These are phyloP conservation scores for Corythoichthys haematopterus DNA, from an alignment of 2,113 vertebrate species.

Conservation along the genomic window DNA sequence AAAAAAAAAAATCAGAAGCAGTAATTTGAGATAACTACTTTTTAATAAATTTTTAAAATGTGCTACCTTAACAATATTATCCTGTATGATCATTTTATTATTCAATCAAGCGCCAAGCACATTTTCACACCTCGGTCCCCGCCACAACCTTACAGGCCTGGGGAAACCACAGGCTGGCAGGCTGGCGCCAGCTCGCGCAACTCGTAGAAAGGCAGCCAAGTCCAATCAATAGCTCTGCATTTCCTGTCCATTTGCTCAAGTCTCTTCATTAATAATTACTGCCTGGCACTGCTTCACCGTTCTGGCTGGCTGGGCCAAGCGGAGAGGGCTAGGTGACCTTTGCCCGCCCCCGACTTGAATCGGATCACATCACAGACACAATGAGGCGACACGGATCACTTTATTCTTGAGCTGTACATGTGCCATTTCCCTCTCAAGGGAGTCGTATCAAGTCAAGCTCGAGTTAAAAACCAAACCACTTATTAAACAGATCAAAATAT, in stretches of 20 bases:
- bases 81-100: too few species aligned
- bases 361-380: slow-evolving; percentile 54
- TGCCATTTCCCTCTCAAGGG: not conserved
- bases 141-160: slow-evolving; percentile 63
- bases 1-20: too few species aligned
- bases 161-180: slow-evolving; percentile 92
- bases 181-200: slow-evolving; percentile 86
- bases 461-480: slow-evolving; percentile 12
- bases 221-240: slow-evolving; percentile 96
- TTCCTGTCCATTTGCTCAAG: slow-evolving; percentile 99
- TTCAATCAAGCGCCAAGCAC: slow-evolving; percentile 53
- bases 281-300: slow-evolving; percentile 82
- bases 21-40: too few species aligned
- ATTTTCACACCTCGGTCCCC: slow-evolving; percentile 61
- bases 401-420: slow-evolving; percentile 22
- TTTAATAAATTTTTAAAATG: too few species aligned
- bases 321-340: slow-evolving; percentile 83
- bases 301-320: slow-evolving; percentile 80
- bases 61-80: too few species aligned
- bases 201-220: slow-evolving; percentile 61
- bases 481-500: slow-evolving; percentile 26
- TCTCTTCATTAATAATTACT: slow-evolving; percentile 99
- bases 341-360: slow-evolving; percentile 69
- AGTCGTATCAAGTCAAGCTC: slow-evolving; percentile 14
- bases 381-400: slow-evolving; percentile 43